Conservation (phyloP, 2,113 vertebrate genomes). For the Apteryx mantelli region DNA sequence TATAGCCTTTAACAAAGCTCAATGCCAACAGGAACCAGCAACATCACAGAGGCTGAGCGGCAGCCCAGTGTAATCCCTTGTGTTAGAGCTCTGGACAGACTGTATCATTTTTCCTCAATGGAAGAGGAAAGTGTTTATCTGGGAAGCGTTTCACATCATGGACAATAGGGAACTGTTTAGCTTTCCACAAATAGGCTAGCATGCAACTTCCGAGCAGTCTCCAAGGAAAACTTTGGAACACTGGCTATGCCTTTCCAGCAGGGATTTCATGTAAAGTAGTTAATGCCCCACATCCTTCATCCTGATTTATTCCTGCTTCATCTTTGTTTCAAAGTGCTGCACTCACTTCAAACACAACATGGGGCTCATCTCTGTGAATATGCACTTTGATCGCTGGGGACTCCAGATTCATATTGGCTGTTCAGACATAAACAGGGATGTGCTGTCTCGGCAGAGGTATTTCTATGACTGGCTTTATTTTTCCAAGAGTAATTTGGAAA, state of each 20-base stretch:
- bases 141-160: constrained; percentile 13
- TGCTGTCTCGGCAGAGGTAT: background rate
- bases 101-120: constrained; percentile 26
- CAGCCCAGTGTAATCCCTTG: background rate
- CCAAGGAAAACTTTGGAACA: constrained; percentile 12
- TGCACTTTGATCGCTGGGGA: background rate
- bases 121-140: constrained; percentile 49
- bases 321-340: background rate
- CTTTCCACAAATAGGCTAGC: constrained; percentile 46
- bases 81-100: background rate
- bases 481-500: background rate
- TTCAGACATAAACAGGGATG: constrained; percentile 31
- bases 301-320: constrained; percentile 43
- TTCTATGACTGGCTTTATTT: constrained; percentile 29
- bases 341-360: background rate
- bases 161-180: constrained; percentile 61
- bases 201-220: constrained; percentile 4
- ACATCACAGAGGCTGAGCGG: background rate
- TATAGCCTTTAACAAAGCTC: background rate
- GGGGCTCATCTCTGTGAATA: background rate
- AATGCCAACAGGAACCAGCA: constrained; percentile 9
- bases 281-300: constrained; percentile 23
- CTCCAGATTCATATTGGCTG: background rate
- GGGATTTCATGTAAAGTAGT: constrained; percentile 24
- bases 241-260: background rate